A percentile compares a stretch with the other conserved stretches of the same genome.
phyloP scores from a whole-genome alignment of 1,140 invertebrate species.

The Drosophila arizonae region DNA sequence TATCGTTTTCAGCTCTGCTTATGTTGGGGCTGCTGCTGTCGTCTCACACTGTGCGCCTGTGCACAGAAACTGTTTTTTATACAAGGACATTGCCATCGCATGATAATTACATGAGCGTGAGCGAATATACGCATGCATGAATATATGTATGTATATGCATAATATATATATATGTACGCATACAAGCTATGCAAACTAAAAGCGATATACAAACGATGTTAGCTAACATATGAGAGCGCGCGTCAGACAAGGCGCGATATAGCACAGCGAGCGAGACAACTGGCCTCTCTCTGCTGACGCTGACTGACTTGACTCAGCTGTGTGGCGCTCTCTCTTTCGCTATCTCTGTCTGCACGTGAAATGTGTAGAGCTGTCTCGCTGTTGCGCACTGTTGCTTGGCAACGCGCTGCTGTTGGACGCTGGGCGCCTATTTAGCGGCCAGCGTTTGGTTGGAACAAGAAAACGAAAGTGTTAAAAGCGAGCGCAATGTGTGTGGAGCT shows the following conservation, averaged over 20 bases:
- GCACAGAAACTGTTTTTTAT: slow-evolving; percentile 78
- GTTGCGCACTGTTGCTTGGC: slow-evolving; percentile 41
- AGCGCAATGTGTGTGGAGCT: slow-evolving; percentile 30
- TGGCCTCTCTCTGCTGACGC: background rate
- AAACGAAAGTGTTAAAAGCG: slow-evolving; percentile 81
- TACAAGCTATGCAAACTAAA: background rate
- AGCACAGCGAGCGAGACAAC: slow-evolving; percentile 29
- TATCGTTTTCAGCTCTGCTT: slow-evolving; percentile 5
- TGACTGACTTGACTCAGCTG: background rate
- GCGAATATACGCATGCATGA: background rate
- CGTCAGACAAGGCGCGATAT: slow-evolving; percentile 3
- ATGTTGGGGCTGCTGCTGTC: slow-evolving; percentile 21
- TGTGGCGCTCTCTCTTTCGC: slow-evolving; percentile 9
- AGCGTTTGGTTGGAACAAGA: slow-evolving; percentile 82
- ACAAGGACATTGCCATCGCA: slow-evolving; percentile 79
- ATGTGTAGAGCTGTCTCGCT: slow-evolving; percentile 1
- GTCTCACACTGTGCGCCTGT: slow-evolving; percentile 60
- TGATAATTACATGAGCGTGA: slow-evolving; percentile 30
- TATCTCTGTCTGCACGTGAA: background rate
- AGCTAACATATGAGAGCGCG: slow-evolving; percentile 3
- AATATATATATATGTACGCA: background rate
- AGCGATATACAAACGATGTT: background rate
- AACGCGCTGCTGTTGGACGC: slow-evolving; percentile 37
- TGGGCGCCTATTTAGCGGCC: slow-evolving; percentile 80
- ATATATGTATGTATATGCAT: background rate